Conservation (phyloP, 35 echinoderm and acorn worm species). For the Diadema setosum region DNA sequence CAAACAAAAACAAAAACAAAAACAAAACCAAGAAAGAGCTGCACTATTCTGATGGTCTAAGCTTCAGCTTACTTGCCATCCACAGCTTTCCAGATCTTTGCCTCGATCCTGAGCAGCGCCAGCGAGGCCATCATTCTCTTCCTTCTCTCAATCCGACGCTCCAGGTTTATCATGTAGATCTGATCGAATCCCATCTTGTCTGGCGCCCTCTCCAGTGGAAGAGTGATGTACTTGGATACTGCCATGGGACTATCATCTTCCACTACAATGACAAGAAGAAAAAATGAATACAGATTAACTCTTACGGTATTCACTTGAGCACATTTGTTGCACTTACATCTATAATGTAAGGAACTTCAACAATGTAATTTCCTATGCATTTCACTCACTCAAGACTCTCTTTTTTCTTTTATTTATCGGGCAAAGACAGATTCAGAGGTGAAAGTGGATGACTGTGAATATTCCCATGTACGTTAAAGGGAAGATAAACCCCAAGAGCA, state of each 20-base stretch:
- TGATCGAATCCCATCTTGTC: slow-evolving; percentile 94
- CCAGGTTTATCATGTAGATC: slow-evolving; percentile 91
- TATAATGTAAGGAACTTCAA: neutral
- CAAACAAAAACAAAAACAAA: too few species aligned
- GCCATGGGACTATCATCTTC: slow-evolving; percentile 35
- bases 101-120: slow-evolving; percentile 52
- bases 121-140: slow-evolving; percentile 57
- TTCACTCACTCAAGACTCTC: neutral
- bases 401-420: too few species aligned
- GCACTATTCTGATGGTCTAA: neutral
- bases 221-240: slow-evolving; percentile 37
- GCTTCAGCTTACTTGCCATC: slow-evolving; percentile 86
- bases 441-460: too few species aligned
- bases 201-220: neutral
- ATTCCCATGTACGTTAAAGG: too few species aligned
- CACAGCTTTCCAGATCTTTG: slow-evolving; percentile 69
- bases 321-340: neutral
- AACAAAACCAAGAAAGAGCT: too few species aligned
- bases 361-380: neutral
- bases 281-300: too few species aligned
- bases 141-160: slow-evolving; percentile 55
- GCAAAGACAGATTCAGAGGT: too few species aligned
- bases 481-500: too few species aligned
- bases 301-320: neutral
- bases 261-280: neutral